Evolutionary conservation across 1,140 invertebrate species (phyloP).

Genomic region (Aradophagus sp.): DNA sequence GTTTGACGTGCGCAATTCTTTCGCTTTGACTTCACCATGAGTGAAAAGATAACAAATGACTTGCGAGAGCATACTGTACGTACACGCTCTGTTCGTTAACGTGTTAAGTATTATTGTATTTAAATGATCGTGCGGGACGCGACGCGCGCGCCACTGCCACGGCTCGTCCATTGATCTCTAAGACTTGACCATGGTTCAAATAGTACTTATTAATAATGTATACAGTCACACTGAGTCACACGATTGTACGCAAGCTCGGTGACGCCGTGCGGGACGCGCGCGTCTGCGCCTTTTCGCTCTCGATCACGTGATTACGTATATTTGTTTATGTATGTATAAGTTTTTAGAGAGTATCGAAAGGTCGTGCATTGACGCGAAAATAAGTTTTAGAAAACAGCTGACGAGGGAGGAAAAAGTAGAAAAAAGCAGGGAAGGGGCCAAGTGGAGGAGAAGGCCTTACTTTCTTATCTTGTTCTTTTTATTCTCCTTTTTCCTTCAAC

Average conservation of each 20-base stretch:
- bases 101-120: constrained; percentile 60
- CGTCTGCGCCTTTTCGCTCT: constrained; percentile 13
- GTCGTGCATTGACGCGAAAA: constrained; percentile 11
- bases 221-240: constrained; percentile 20
- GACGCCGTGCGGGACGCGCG: constrained; percentile 19
- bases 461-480: too few species aligned
- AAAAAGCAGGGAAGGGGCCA: constrained; percentile 11
- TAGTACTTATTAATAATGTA: constrained; percentile 45
- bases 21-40: constrained; percentile 9
- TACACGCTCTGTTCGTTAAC: constrained; percentile 58
- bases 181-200: constrained; percentile 38
- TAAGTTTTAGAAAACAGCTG: constrained; percentile 4
- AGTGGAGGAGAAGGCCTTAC: constrained; percentile 11
- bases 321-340: constrained; percentile 57
- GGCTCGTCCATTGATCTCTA: constrained; percentile 37
- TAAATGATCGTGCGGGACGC: constrained; percentile 19
- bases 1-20: constrained; percentile 16
- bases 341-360: constrained; percentile 42
- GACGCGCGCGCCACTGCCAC: constrained; percentile 38
- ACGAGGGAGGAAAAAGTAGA: constrained; percentile 2
- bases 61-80: constrained; percentile 47
- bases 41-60: constrained; percentile 13
- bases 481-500: too few species aligned
- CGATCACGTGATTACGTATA: constrained; percentile 42
- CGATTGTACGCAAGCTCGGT: background rate